Conservation (phyloP, 2,797 vertebrate genomes). For the Acanthurus leucopareius region DNA sequence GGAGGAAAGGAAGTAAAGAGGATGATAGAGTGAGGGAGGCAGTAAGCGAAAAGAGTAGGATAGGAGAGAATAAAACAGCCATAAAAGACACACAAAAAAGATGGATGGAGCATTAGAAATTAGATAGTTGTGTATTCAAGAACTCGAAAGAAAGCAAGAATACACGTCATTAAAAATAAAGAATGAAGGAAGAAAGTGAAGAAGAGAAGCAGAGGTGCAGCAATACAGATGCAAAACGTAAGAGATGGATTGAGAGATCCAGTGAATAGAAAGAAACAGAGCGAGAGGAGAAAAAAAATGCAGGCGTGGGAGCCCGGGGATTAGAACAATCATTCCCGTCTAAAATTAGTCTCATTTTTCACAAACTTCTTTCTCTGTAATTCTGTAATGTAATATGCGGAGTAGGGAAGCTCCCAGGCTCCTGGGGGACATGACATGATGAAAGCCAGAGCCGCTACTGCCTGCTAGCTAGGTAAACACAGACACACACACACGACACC, state of each 20-base stretch:
- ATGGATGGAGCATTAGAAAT: conserved; percentile 23
- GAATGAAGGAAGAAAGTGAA: not conserved
- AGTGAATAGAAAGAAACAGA: conserved; percentile 46
- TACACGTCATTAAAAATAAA: not conserved
- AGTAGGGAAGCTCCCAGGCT: conserved; percentile 71
- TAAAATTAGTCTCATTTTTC: conserved; percentile 86
- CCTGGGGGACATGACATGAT: conserved; percentile 67
- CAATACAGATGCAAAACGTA: conserved; percentile 24
- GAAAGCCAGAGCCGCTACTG: conserved; percentile 57
- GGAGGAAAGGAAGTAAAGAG: not conserved
- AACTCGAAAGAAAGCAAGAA: conserved; percentile 8
- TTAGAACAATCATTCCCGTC: conserved; percentile 74
- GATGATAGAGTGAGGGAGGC: not conserved
- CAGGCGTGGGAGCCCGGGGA: conserved; percentile 58
- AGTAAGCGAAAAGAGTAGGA: not conserved
- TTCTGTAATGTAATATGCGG: conserved; percentile 78
- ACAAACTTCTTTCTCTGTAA: conserved; percentile 74
- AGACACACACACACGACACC: conserved; percentile 13
- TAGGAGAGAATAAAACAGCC: conserved; percentile 10
- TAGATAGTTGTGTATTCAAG: not conserved
- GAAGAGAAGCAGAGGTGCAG: conserved; percentile 4
- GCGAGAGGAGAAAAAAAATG: not conserved
- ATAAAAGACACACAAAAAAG: conserved; percentile 31
- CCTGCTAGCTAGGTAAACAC: conserved; percentile 62
- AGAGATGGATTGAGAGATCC: conserved; percentile 45